Base-by-base conservation (phyloP, 2,888 invertebrate genomes). In the Agelastica alni region DNA sequence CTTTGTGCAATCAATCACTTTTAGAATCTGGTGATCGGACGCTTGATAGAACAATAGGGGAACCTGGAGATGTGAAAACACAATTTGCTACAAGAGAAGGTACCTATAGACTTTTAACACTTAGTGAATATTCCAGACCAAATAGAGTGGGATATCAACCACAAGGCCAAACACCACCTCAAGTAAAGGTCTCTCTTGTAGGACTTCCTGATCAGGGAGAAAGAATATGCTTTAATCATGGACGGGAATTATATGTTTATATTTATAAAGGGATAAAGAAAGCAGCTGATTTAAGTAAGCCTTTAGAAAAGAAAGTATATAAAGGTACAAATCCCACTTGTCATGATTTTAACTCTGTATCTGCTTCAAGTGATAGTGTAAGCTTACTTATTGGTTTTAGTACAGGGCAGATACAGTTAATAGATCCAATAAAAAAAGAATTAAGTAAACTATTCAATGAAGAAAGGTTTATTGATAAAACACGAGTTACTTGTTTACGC, bases 311-410 rank as follows among this genome's bases (percentile, higher is more conserved):
- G 77, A 91, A 97, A 77, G 89, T 96, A 73, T 99, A 99, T 79
- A 98, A 98, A 81, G 97, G 97, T 72, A 97, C 96, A 46, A 96
- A 93, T 80, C 99, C 98, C 12, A 99, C 98, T 17, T 97, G 97
- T 78, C 99, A 99, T 75, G 96, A 97, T 80, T 98, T 99, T 79
- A 98, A 98, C 81, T 84, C 86, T 44, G 83, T 87, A 63, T 87
- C 89, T 45, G 89, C 91, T 71, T 87, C 88, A 53, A 80, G 85
- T 10, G 93, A 95, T 58, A 89, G 89, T 76, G 91, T 94, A 14
- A 89, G 91, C 47, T 82, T 99, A 63, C 83, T 98, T 68, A 94
- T 99, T 71, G 99, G 99, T 53, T 98, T 99, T 81, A 95, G 96
- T 69, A 96, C 96, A 17, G 99, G 99, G 60, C 97, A 98, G 81